phyloP scores from a whole-genome alignment of 30 jellyfish, hydroid and myxozoan genomes.

The Pelagia noctiluca region DNA sequence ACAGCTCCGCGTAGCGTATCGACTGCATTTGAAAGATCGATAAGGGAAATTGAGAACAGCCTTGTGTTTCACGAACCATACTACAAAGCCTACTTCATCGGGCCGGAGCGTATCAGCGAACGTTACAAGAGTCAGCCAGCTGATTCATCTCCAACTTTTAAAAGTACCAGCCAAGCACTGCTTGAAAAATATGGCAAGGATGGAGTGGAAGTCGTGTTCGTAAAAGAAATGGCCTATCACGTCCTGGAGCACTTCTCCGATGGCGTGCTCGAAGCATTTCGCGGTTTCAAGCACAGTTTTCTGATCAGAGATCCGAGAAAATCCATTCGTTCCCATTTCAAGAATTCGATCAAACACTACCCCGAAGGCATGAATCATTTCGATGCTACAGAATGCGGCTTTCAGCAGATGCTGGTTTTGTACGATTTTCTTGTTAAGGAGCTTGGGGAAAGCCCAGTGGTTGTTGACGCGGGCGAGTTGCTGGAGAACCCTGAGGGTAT shows the following conservation, averaged over 20 bases:
- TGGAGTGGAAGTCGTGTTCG: slow-evolving; percentile 81
- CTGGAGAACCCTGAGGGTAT: slow-evolving; percentile 86
- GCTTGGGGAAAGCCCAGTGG: slow-evolving; percentile 66
- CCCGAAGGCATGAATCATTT: slow-evolving; percentile 88
- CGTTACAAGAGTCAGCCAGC: slow-evolving; percentile 64
- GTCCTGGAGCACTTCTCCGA: slow-evolving; percentile 67
- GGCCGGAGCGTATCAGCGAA: slow-evolving; percentile 92
- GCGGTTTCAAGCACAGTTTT: slow-evolving; percentile 79
- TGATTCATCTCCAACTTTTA: slow-evolving; percentile 42
- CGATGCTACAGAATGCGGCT: slow-evolving; percentile 86
- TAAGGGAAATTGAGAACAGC: slow-evolving; percentile 84
- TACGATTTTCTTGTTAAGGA: slow-evolving; percentile 53
- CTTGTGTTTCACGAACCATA: slow-evolving; percentile 92
- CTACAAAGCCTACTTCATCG: slow-evolving; percentile 80
- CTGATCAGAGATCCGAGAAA: slow-evolving; percentile 88
- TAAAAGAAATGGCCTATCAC: slow-evolving; percentile 86
- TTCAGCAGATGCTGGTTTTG: slow-evolving; percentile 58
- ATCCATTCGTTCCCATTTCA: slow-evolving; percentile 76
- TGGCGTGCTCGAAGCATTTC: slow-evolving; percentile 53
- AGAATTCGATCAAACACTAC: slow-evolving; percentile 77
- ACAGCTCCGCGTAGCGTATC: slow-evolving; percentile 94
- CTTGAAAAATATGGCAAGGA: slow-evolving; percentile 77
- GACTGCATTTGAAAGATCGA: slow-evolving; percentile 95
- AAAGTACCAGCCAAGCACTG: slow-evolving; percentile 31
- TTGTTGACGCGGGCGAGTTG: slow-evolving; percentile 92